These are phyloP conservation scores for Selene dorsalis DNA, from an alignment of 2,797 vertebrate genomes.

Conservation along the genomic window DNA sequence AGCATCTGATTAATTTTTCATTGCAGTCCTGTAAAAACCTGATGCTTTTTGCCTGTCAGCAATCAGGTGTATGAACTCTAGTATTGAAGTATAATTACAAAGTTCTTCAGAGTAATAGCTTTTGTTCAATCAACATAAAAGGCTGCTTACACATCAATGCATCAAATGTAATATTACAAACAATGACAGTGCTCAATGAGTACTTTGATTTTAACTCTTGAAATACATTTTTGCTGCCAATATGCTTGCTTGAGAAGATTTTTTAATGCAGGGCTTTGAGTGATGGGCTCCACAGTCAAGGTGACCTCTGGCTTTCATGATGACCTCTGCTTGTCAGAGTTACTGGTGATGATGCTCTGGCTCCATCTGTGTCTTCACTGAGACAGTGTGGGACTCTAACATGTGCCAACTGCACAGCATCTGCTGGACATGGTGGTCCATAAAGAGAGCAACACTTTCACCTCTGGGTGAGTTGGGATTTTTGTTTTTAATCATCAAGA, in stretches of 20 bases:
- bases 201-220: neutral
- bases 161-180: neutral
- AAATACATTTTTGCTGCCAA: neutral
- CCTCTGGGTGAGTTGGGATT: neutral
- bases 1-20: neutral
- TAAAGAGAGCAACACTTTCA: slow-evolving; percentile 11
- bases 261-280: neutral
- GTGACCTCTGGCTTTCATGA: slow-evolving; percentile 58
- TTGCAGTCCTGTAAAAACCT: neutral
- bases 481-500: slow-evolving; percentile 8
- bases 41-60: neutral
- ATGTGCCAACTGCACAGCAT: slow-evolving; percentile 45
- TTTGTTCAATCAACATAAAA: neutral
- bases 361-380: slow-evolving; percentile 21
- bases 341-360: slow-evolving; percentile 27
- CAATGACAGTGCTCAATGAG: neutral
- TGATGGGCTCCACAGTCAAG: slow-evolving; percentile 2
- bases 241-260: neutral
- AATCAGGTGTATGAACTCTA: neutral
- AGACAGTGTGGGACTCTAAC: slow-evolving; percentile 26
- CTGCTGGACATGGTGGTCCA: neutral
- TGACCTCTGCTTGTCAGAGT: slow-evolving; percentile 42
- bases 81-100: neutral
- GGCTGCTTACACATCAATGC: neutral
- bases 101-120: neutral